Evolutionary conservation across 2,888 invertebrate genomes (phyloP).

Genomic region (Lissonota sp.): DNA sequence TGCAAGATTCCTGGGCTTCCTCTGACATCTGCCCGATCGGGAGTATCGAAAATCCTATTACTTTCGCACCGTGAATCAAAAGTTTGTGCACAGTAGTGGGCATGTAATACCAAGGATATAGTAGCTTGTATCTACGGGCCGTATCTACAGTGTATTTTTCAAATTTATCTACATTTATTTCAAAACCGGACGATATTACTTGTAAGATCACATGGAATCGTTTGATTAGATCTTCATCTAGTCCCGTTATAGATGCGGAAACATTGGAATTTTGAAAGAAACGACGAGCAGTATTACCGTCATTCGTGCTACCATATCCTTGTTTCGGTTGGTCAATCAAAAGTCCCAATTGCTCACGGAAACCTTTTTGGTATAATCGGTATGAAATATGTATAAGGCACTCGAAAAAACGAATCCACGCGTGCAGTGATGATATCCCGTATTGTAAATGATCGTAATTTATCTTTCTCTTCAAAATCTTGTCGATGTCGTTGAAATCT

Average conservation of each 20-base stretch:
- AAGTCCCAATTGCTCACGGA: slow-evolving; percentile 42
- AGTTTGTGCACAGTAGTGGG: slow-evolving; percentile 9
- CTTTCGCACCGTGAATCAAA: neutral
- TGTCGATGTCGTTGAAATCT: slow-evolving; percentile 21
- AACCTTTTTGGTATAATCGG: slow-evolving; percentile 70
- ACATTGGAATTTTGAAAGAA: slow-evolving; percentile 53
- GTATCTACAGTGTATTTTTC: slow-evolving; percentile 1
- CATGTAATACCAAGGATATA: slow-evolving; percentile 7
- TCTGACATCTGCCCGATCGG: neutral
- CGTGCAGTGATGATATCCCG: slow-evolving; percentile 73
- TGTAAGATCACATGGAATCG: neutral
- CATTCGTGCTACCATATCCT: slow-evolving; percentile 52
- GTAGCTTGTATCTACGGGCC: neutral
- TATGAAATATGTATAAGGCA: slow-evolving; percentile 67
- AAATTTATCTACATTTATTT: neutral
- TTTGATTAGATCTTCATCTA: neutral
- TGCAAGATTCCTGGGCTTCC: slow-evolving; percentile 8
- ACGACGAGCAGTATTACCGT: slow-evolving; percentile 56
- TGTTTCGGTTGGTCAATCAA: slow-evolving; percentile 58
- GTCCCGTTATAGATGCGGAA: slow-evolving; percentile 28
- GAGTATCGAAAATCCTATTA: neutral
- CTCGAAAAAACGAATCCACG: slow-evolving; percentile 67
- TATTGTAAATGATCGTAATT: slow-evolving; percentile 62
- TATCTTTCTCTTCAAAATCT: slow-evolving; percentile 52
- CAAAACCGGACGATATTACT: slow-evolving; percentile 3